phyloP scores from a whole-genome alignment of 2,888 invertebrate genomes.

The Rhopalosiphum nymphaeae region DNA sequence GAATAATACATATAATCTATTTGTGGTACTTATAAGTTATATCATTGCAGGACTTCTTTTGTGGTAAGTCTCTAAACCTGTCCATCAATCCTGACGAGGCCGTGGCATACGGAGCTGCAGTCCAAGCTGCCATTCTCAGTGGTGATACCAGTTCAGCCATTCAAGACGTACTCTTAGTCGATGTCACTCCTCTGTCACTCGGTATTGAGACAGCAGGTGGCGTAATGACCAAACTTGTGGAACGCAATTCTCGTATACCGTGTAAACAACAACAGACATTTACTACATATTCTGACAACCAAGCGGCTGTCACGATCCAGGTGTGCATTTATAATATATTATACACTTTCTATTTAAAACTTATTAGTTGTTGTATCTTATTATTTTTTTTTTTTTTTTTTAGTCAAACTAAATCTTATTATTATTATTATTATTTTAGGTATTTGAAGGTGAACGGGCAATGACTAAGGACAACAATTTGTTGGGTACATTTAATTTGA shows the following conservation, averaged over 20 bases:
- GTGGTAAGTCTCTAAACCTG: conserved; percentile 84
- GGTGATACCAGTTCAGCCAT: conserved; percentile 76
- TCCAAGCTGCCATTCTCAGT: conserved; percentile 91
- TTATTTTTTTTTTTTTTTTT: background rate
- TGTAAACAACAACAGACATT: conserved; percentile 78
- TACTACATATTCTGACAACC: conserved; percentile 93
- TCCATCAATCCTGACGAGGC: conserved; percentile 93
- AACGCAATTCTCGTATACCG: conserved; percentile 74
- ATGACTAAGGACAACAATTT: conserved; percentile 94
- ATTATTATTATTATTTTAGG: conserved; percentile 69
- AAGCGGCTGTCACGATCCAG: conserved; percentile 89
- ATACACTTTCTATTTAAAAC: background rate
- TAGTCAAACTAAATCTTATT: background rate
- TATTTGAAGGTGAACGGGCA: conserved; percentile 85
- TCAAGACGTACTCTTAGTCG: conserved; percentile 80
- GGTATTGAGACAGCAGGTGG: conserved; percentile 86
- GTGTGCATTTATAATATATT: conserved; percentile 64
- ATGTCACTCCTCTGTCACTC: conserved; percentile 79
- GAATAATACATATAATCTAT: background rate
- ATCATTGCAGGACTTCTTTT: conserved; percentile 78
- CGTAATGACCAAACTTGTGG: conserved; percentile 79
- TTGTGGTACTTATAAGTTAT: background rate
- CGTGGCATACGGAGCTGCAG: conserved; percentile 93
- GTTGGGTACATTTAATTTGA: conserved; percentile 83
- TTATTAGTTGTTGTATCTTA: background rate